Evolutionary conservation across 2,797 vertebrate genomes (phyloP).

Genomic region (Parambassis ranga): DNA sequence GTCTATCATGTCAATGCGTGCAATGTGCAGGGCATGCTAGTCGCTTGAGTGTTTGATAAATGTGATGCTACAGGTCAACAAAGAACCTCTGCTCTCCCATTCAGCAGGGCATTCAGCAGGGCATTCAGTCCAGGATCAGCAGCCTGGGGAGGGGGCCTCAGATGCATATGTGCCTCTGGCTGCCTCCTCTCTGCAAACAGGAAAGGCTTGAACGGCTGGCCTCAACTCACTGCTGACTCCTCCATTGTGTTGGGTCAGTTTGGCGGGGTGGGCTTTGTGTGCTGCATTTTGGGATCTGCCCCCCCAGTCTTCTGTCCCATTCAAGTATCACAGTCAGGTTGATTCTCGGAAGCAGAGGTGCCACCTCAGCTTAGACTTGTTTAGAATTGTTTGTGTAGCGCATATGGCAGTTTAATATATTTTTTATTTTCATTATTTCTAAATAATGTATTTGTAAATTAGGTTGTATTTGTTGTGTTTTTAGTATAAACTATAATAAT

Average conservation of each 20-base stretch:
- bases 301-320: constrained; percentile 23
- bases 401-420: not conserved
- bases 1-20: constrained; percentile 33
- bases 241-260: constrained; percentile 66
- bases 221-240: constrained; percentile 74
- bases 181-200: constrained; percentile 70
- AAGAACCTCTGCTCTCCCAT: constrained; percentile 65
- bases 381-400: constrained; percentile 4
- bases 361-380: constrained; percentile 26
- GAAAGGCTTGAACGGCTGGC: constrained; percentile 64
- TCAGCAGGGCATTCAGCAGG: constrained; percentile 64
- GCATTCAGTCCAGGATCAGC: constrained; percentile 74
- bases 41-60: constrained; percentile 66
- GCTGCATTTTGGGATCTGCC: constrained; percentile 40
- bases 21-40: constrained; percentile 29
- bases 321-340: constrained; percentile 23
- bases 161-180: constrained; percentile 62
- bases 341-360: constrained; percentile 8
- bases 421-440: not conserved
- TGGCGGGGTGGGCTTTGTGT: constrained; percentile 57
- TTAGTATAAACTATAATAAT: not conserved
- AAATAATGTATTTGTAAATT: not conserved
- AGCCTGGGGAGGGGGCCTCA: constrained; percentile 64
- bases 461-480: not conserved
- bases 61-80: constrained; percentile 79